Percentiles rank a stretch among this genome's conserved stretches.
Evolutionary conservation across 2,797 vertebrate species (phyloP).

Genomic region (Chanos chanos): DNA sequence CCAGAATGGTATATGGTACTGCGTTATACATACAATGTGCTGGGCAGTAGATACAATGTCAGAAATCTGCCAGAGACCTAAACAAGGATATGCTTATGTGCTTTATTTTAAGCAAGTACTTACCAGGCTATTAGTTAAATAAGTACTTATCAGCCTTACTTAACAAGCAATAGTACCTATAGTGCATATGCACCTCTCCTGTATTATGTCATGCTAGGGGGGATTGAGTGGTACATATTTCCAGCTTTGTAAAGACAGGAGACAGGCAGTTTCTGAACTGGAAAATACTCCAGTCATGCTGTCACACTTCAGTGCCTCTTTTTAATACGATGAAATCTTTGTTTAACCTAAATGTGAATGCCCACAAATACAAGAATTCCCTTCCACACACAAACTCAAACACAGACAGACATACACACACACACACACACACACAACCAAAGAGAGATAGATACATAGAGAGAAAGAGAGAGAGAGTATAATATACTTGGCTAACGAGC

Average conservation of each 20-base stretch:
- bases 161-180: too few relatives aligned
- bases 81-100: too few relatives aligned
- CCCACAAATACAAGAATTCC: constrained; percentile 3
- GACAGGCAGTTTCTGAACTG: not conserved
- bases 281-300: constrained; percentile 31
- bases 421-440: constrained; percentile 14
- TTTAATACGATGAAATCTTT: constrained; percentile 47
- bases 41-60: too few relatives aligned
- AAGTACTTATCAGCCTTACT: too few relatives aligned
- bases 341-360: constrained; percentile 4
- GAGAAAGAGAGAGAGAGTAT: too few relatives aligned
- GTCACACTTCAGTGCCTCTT: constrained; percentile 41
- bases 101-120: too few relatives aligned
- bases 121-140: too few relatives aligned
- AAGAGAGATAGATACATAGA: not conserved
- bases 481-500: constrained; percentile 33
- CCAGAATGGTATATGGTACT: too few relatives aligned
- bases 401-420: constrained; percentile 19
- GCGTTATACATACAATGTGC: too few relatives aligned
- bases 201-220: too few relatives aligned
- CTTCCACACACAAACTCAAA: constrained; percentile 14
- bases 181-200: too few relatives aligned
- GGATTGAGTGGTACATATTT: not conserved
- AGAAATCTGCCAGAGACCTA: too few relatives aligned
- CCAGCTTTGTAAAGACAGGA: constrained; percentile 4